These are phyloP conservation scores for Ophion obscuratus DNA, from an alignment of 2,888 invertebrate genomes.

Conservation along the genomic window DNA sequence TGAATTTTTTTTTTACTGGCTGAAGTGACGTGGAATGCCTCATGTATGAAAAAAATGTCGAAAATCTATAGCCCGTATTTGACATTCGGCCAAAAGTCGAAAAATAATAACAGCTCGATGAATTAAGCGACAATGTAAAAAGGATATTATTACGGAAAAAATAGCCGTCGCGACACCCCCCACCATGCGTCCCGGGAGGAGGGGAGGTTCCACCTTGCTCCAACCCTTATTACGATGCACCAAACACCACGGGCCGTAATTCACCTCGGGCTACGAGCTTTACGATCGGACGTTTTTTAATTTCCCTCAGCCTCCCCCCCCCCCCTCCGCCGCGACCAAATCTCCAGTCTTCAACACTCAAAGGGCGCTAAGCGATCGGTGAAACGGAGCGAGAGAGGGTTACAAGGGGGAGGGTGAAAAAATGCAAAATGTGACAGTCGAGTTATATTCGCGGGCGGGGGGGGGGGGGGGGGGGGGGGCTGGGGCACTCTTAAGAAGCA, in stretches of 20 bases:
- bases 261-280: slow-evolving; percentile 79
- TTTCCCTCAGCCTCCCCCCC: slow-evolving; percentile 75
- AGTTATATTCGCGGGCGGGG: slow-evolving; percentile 75
- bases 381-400: slow-evolving; percentile 43
- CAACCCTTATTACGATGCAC: slow-evolving; percentile 81
- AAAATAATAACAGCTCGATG: too few relatives aligned
- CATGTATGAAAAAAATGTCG: too few relatives aligned
- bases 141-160: too few relatives aligned
- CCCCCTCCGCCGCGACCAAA: slow-evolving; percentile 8
- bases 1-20: too few relatives aligned
- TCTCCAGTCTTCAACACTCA: slow-evolving; percentile 31
- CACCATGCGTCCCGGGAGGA: too few relatives aligned
- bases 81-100: too few relatives aligned
- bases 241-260: slow-evolving; percentile 77
- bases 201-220: not conserved
- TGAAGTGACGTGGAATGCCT: too few relatives aligned
- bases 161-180: too few relatives aligned
- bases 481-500: not conserved
- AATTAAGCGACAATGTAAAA: too few relatives aligned
- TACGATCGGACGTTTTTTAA: slow-evolving; percentile 83
- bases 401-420: slow-evolving; percentile 50
- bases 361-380: slow-evolving; percentile 38
- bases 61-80: too few relatives aligned
- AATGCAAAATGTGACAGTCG: slow-evolving; percentile 82
- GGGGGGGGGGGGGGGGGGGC: slow-evolving; percentile 3